Percentiles rank a stretch among this genome's conserved stretches.
Conservation (phyloP, 2,113 vertebrate genomes). For the Eublepharis macularius region DNA sequence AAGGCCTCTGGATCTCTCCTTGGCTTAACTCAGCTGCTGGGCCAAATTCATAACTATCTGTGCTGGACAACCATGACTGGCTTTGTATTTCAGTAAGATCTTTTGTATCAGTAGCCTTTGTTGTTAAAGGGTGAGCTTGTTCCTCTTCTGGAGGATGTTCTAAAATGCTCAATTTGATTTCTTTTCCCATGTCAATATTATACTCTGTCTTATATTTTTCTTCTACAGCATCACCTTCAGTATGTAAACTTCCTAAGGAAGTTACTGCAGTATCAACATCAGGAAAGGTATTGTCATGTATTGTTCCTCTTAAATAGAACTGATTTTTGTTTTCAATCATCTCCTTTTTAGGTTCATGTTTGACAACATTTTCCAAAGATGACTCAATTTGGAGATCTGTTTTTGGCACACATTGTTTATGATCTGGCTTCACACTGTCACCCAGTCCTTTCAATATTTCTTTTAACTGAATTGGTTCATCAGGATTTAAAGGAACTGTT, state of each 20-base stretch:
- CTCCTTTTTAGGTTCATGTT: slow-evolving; percentile 53
- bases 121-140: background rate
- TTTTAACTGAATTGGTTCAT: slow-evolving; percentile 50
- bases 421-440: slow-evolving; percentile 72
- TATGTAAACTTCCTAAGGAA: slow-evolving; percentile 30
- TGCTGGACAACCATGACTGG: background rate
- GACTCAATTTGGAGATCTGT: slow-evolving; percentile 44
- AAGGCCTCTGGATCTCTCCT: background rate
- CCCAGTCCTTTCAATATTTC: slow-evolving; percentile 53
- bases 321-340: slow-evolving; percentile 48
- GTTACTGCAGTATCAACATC: slow-evolving; percentile 34
- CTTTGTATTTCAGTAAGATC: slow-evolving; percentile 13
- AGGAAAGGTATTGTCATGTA: slow-evolving; percentile 15
- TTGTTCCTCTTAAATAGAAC: slow-evolving; percentile 55
- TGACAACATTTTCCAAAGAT: slow-evolving; percentile 35
- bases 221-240: slow-evolving; percentile 17
- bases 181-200: slow-evolving; percentile 42
- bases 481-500: slow-evolving; percentile 30
- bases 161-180: slow-evolving; percentile 54
- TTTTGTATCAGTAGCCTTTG: slow-evolving; percentile 31
- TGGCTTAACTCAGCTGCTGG: background rate
- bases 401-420: slow-evolving; percentile 6
- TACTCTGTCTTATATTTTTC: slow-evolving; percentile 43
- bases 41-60: background rate
- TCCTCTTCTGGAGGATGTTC: slow-evolving; percentile 53